These are phyloP conservation scores for Xiphorhynchus elegans DNA, from an alignment of 2,113 vertebrate genomes.

Conservation along the genomic window DNA sequence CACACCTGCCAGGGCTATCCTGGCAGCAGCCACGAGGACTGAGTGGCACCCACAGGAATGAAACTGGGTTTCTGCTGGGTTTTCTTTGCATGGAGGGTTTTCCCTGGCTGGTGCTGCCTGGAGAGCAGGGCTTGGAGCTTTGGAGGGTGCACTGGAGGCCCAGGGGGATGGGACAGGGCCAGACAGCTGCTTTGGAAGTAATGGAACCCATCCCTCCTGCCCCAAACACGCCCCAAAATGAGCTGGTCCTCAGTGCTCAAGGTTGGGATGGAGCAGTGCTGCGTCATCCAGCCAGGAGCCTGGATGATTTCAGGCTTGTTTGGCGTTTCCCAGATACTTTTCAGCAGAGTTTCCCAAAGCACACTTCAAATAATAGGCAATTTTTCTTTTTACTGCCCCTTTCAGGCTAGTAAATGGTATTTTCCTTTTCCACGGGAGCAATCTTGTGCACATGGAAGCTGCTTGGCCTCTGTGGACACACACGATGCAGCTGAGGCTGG, in stretches of 20 bases:
- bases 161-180: neutral
- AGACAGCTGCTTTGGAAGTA: neutral
- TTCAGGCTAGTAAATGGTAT: neutral
- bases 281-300: neutral
- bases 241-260: neutral
- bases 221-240: neutral
- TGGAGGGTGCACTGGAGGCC: fast-evolving
- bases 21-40: neutral
- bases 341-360: neutral
- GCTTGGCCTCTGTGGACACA: neutral
- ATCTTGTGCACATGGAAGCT: neutral
- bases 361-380: neutral
- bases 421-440: neutral
- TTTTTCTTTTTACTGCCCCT: neutral
- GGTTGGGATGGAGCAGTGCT: neutral
- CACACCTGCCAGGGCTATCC: fast-evolving
- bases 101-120: neutral
- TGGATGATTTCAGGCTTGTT: neutral
- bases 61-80: neutral
- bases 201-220: neutral
- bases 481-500: fast-evolving
- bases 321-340: neutral
- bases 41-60: neutral
- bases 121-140: neutral
- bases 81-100: fast-evolving